phyloP scores from a whole-genome alignment of 1,140 invertebrate species.

The Limonius californicus region DNA sequence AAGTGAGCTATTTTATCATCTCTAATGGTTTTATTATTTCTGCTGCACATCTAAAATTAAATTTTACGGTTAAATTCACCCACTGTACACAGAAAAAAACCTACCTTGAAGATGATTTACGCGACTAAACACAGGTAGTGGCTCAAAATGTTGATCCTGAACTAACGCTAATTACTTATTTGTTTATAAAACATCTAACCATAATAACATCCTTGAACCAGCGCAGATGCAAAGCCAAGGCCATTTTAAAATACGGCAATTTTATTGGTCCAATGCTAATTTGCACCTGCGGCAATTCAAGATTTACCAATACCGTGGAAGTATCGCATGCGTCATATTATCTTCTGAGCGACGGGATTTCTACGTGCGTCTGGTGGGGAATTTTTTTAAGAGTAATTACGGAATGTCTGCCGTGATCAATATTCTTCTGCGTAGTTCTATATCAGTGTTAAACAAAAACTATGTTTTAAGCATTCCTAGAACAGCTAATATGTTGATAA shows the following conservation, averaged over 20 bases:
- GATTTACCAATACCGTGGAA: neutral
- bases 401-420: too few relatives aligned
- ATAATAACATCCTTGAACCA: neutral
- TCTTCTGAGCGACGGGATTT: neutral
- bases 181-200: neutral
- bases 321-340: neutral
- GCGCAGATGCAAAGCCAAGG: neutral
- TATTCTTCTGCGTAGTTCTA: too few relatives aligned
- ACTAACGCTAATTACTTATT: neutral
- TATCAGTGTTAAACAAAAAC: too few relatives aligned
- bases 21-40: neutral
- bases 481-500: neutral
- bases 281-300: neutral
- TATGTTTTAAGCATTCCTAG: neutral
- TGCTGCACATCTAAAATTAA: neutral
- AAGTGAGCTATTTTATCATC: slow-evolving; percentile 3
- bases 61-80: neutral
- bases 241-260: neutral
- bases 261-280: neutral
- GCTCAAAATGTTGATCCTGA: too few relatives aligned
- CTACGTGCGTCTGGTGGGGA: neutral
- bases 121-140: too few relatives aligned
- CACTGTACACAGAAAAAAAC: neutral
- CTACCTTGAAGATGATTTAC: too few relatives aligned
- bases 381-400: too few relatives aligned